Conservation (phyloP, 2,113 vertebrate species). For the Benitochromis conjunctus region DNA sequence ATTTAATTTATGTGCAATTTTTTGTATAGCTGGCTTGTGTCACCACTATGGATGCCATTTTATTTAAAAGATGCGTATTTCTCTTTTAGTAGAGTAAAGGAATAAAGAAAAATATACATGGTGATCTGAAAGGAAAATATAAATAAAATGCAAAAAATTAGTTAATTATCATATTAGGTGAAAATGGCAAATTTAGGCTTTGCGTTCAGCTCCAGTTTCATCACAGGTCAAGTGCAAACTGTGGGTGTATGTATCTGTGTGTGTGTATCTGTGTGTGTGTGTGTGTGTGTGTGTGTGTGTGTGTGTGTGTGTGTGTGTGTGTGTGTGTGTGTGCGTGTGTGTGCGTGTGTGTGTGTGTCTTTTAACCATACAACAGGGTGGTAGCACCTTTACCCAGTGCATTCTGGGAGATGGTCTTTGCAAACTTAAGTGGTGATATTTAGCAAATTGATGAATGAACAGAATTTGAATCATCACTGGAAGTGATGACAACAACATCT, state of each 20-base stretch:
- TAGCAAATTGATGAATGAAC: background rate
- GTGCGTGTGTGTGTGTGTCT: background rate
- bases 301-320: background rate
- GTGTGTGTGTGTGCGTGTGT: background rate
- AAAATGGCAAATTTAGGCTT: background rate
- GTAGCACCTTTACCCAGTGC: background rate
- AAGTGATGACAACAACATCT: background rate
- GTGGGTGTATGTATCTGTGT: background rate
- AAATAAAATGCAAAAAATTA: no score
- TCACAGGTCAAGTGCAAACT: background rate
- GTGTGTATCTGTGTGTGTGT: background rate
- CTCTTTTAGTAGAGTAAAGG: background rate
- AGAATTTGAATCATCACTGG: background rate
- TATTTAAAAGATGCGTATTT: background rate
- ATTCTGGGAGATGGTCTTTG: background rate
- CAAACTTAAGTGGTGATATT: background rate
- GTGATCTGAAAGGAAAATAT: background rate
- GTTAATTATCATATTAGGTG: background rate
- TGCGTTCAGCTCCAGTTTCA: background rate
- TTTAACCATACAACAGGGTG: background rate
- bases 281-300: background rate
- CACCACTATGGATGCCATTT: background rate
- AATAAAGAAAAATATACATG: background rate
- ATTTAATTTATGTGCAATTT: background rate
- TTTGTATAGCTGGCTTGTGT: background rate